Evolutionary conservation across 1,140 invertebrate species (phyloP).

Genomic region (Trichogramma pretiosum): DNA sequence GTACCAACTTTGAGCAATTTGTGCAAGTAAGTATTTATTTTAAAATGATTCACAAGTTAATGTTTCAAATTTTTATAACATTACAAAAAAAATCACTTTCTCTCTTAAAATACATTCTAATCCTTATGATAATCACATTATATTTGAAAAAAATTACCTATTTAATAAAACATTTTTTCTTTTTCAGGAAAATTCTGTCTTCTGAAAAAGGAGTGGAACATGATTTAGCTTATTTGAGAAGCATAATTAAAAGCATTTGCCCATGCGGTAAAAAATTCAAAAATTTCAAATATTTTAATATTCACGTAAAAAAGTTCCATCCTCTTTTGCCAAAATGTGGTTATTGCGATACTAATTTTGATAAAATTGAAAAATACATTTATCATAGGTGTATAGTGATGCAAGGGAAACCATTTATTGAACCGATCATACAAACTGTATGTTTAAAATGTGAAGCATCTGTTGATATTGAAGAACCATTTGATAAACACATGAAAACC

Average conservation of each 20-base stretch:
- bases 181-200: too few relatives aligned
- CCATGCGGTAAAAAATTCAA: constrained; percentile 26
- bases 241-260: constrained; percentile 20
- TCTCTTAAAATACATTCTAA: too few relatives aligned
- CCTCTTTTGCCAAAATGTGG: constrained; percentile 23
- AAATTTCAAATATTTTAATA: constrained; percentile 21
- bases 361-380: constrained; percentile 14
- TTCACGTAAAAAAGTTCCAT: constrained; percentile 24
- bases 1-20: constrained; percentile 6
- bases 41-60: too few relatives aligned
- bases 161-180: too few relatives aligned
- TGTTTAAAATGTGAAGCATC: constrained; percentile 23
- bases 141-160: too few relatives aligned
- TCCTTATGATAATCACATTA: too few relatives aligned
- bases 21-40: constrained; percentile 16
- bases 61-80: too few relatives aligned
- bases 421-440: constrained; percentile 17
- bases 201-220: too few relatives aligned
- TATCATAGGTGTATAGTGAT: constrained; percentile 25
- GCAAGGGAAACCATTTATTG: constrained; percentile 15
- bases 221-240: too few relatives aligned
- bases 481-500: constrained; percentile 27
- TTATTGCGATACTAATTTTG: constrained; percentile 26
- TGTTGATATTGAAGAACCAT: constrained; percentile 14
- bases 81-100: too few relatives aligned